Evolutionary conservation across 2,113 vertebrate species (phyloP).

Genomic region (Uropsilus gracilis): DNA sequence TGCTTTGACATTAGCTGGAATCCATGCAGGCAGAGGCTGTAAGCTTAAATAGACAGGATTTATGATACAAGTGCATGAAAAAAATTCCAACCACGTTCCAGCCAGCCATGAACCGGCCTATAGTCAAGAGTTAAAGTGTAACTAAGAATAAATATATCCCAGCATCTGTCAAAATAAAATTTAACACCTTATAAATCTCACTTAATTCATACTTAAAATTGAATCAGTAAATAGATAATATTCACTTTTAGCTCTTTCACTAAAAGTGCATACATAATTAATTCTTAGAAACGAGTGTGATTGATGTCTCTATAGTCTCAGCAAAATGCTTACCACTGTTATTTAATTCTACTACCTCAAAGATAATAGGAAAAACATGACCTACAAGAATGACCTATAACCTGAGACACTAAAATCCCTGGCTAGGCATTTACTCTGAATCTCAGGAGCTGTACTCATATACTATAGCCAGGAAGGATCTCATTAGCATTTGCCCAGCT

Average conservation of each 20-base stretch:
- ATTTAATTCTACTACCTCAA: constrained; percentile 33
- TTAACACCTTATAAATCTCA: constrained; percentile 68
- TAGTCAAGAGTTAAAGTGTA: constrained; percentile 48
- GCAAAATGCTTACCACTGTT: not conserved
- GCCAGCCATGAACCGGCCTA: not conserved
- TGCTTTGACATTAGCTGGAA: not conserved
- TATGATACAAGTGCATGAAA: not conserved
- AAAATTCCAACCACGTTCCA: not conserved
- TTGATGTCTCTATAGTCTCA: constrained; percentile 28
- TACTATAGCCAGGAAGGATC: not conserved
- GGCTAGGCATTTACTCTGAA: not conserved
- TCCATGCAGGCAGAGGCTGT: not conserved
- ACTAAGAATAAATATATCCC: constrained; percentile 58
- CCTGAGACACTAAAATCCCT: not conserved
- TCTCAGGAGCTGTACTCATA: not conserved
- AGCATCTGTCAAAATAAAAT: constrained; percentile 70
- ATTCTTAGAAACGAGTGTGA: constrained; percentile 46
- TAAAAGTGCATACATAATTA: constrained; percentile 62
- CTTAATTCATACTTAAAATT: constrained; percentile 63
- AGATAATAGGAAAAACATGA: not conserved
- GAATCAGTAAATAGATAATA: constrained; percentile 64
- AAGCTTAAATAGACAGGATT: constrained; percentile 30
- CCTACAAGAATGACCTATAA: constrained; percentile 12
- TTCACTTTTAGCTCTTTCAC: constrained; percentile 42
- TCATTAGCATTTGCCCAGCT: not conserved